These are phyloP conservation scores for Scopus umbretta DNA, from an alignment of 2,113 vertebrate species.

Conservation along the genomic window DNA sequence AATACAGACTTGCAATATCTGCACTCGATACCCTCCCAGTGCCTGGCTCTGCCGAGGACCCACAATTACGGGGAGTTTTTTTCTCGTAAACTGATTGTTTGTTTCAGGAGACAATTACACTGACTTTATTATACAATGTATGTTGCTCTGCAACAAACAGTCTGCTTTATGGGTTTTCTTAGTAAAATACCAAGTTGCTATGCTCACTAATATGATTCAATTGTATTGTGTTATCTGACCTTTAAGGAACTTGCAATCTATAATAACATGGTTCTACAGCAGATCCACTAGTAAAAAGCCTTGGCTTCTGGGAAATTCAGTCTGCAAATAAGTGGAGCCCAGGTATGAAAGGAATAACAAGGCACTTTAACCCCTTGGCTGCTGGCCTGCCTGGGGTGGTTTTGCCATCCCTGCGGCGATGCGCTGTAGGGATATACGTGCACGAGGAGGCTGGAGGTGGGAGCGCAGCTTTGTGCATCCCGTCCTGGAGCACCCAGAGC, in stretches of 20 bases:
- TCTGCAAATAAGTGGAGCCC: background rate
- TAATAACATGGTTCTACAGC: conserved; percentile 7
- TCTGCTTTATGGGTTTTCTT: conserved; percentile 69
- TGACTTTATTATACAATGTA: conserved; percentile 33
- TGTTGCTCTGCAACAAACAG: conserved; percentile 56
- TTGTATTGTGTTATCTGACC: conserved; percentile 66
- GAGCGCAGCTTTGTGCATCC: accelerated
- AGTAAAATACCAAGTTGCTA: conserved; percentile 63
- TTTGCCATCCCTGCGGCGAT: accelerated
- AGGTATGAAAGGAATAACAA: background rate
- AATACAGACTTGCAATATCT: background rate
- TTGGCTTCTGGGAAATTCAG: background rate
- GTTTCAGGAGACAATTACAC: conserved; percentile 72
- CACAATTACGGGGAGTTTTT: conserved; percentile 30
- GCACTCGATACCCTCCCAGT: background rate
- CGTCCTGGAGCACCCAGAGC: accelerated
- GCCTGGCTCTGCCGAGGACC: background rate
- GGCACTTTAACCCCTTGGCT: background rate
- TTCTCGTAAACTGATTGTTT: conserved; percentile 62
- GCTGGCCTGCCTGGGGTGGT: background rate
- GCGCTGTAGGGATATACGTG: accelerated
- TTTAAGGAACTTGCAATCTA: conserved; percentile 56
- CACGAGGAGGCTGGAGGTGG: background rate
- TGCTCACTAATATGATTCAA: conserved; percentile 62
- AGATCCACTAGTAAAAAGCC: background rate